Evolutionary conservation across 2,113 vertebrate species (phyloP).

Genomic region (Nannospalax galili): DNA sequence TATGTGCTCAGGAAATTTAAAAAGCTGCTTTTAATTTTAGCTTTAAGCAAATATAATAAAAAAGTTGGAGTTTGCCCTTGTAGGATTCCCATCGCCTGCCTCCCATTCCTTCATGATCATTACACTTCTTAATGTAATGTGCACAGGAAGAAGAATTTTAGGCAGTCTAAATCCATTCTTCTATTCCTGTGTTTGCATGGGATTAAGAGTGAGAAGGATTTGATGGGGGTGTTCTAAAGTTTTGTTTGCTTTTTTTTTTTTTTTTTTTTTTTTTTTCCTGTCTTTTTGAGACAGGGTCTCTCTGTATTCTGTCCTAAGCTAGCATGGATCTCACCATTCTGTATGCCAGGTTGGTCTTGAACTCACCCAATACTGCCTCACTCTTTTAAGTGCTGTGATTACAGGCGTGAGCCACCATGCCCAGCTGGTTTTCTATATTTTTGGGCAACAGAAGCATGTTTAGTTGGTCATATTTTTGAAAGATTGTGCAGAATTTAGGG

Average conservation of each 20-base stretch:
- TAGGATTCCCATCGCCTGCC: neutral
- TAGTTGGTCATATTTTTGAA: constrained; percentile 36
- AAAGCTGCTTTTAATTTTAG: constrained; percentile 56
- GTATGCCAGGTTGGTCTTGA: neutral
- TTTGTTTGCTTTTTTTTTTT: neutral
- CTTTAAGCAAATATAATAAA: constrained; percentile 39
- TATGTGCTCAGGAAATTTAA: constrained; percentile 43
- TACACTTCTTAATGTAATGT: constrained; percentile 26
- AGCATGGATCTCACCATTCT: neutral
- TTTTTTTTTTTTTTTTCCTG: neutral
- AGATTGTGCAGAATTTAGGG: constrained; percentile 5
- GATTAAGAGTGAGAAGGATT: constrained; percentile 48
- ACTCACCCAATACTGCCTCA: neutral
- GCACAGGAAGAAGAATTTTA: constrained; percentile 22
- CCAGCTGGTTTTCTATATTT: constrained; percentile 43
- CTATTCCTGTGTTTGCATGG: neutral
- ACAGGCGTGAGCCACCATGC: neutral
- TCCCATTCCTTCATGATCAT: neutral
- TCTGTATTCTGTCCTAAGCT: neutral
- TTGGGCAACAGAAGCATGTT: neutral
- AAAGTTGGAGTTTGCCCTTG: constrained; percentile 6
- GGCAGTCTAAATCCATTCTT: neutral
- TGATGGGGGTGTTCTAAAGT: constrained; percentile 54
- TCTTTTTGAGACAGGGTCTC: neutral
- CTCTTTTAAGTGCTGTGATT: no score